Evolutionary conservation across 1,140 invertebrate species (phyloP).

Genomic region (Leucophenga varia): DNA sequence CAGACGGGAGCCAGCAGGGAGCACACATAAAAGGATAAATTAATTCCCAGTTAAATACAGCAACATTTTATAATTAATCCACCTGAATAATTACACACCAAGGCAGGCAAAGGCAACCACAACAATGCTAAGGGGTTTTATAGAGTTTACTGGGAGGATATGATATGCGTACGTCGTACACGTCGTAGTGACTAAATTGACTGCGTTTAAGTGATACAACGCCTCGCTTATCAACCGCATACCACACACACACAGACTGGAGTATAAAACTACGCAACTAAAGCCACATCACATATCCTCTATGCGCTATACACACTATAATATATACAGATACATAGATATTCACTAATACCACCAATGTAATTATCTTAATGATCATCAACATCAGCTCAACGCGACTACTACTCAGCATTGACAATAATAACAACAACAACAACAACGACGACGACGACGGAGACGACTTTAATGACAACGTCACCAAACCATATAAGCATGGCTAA

Average conservation of each 20-base stretch:
- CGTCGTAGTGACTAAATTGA: constrained; percentile 33
- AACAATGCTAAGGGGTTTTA: no score
- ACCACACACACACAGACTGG: no score
- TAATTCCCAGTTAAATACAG: constrained; percentile 51
- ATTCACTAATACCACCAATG: constrained; percentile 30
- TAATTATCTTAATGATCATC: no score
- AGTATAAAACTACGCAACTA: no score
- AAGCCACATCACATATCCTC: no score
- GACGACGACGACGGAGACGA: constrained; percentile 22
- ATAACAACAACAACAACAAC: constrained; percentile 4
- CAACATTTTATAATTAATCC: constrained; percentile 53
- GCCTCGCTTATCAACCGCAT: no score
- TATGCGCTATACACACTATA: no score
- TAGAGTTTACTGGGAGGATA: no score
- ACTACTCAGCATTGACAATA: constrained; percentile 5
- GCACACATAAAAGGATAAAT: no score
- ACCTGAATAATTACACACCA: constrained; percentile 53
- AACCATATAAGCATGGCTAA: constrained; percentile 24
- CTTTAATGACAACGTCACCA: constrained; percentile 18
- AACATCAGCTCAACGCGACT: not conserved
- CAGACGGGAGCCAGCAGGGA: no score
- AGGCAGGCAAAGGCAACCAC: constrained; percentile 10
- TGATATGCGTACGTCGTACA: no score
- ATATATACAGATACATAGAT: no score
- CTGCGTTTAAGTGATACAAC: constrained; percentile 41